A percentile compares a stretch with the other conserved stretches of the same genome.
These are phyloP conservation scores for Phytoseiulus persimilis DNA, from an alignment of 2,888 invertebrate genomes.

Conservation along the genomic window DNA sequence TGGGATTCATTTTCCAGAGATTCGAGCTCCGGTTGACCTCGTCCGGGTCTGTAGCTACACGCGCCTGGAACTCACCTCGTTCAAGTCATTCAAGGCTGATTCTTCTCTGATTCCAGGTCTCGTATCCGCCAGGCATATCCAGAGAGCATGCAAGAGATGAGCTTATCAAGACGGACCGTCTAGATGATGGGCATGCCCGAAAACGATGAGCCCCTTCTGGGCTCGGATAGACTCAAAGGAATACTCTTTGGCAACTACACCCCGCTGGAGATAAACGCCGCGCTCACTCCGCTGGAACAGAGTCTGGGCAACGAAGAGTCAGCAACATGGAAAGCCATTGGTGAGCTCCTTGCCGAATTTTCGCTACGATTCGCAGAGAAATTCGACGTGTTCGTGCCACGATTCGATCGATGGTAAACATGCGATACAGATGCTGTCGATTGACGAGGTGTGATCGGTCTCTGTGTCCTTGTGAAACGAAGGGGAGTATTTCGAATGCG, in stretches of 20 bases:
- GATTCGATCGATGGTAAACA: neutral
- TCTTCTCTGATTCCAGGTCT: neutral
- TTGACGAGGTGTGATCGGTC: too few relatives aligned
- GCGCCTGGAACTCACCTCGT: too few relatives aligned
- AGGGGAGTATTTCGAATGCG: too few relatives aligned
- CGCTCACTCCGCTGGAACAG: conserved; percentile 23
- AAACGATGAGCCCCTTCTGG: neutral
- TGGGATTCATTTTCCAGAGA: too few relatives aligned
- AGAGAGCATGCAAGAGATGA: neutral
- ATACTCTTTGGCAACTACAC: conserved; percentile 14
- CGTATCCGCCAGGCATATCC: neutral
- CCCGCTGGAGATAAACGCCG: conserved; percentile 19
- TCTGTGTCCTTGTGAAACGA: too few relatives aligned
- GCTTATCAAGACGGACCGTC: neutral
- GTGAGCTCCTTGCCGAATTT: neutral
- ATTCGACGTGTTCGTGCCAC: neutral
- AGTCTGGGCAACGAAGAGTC: conserved; percentile 1
- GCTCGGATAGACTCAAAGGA: conserved; percentile 7
- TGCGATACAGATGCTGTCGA: neutral
- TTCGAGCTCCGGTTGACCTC: too few relatives aligned
- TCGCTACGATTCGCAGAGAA: neutral
- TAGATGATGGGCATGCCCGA: neutral
- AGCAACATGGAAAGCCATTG: conserved; percentile 11
- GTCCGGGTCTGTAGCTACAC: too few relatives aligned
- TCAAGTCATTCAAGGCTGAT: too few relatives aligned